These are phyloP conservation scores for Nannobrachium achirus DNA, from an alignment of 2,113 vertebrate genomes.

Conservation along the genomic window DNA sequence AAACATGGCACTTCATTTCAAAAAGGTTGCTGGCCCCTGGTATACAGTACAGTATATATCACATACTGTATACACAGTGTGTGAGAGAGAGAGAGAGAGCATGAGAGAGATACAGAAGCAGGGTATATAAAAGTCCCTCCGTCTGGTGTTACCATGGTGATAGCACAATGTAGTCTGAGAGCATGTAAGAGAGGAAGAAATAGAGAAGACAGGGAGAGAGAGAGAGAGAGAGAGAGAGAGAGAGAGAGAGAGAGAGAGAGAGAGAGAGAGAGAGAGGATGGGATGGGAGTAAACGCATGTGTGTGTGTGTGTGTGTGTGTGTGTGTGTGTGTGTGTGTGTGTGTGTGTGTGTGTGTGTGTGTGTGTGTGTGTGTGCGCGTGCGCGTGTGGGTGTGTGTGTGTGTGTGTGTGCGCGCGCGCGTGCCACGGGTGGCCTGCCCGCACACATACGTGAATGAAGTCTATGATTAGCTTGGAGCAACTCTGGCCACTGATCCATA, in stretches of 20 bases:
- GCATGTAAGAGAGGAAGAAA: constrained; percentile 8
- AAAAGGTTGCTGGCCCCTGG: no score
- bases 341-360: constrained; percentile 24
- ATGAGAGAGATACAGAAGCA: constrained; percentile 59
- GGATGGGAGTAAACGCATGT: constrained; percentile 6
- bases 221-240: background rate
- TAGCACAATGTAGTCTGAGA: constrained; percentile 50
- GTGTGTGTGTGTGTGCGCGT: constrained; percentile 39
- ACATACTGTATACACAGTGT: no score
- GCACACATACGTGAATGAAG: constrained; percentile 21
- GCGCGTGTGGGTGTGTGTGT: constrained; percentile 15
- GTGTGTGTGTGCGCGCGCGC: background rate
- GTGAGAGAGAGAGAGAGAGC: constrained; percentile 24
- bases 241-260: background rate
- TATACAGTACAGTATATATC: no score
- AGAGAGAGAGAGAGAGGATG: no score
- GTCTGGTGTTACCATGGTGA: constrained; percentile 76
- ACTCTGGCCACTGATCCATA: constrained; percentile 60
- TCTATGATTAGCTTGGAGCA: constrained; percentile 63
- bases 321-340: constrained; percentile 25
- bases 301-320: constrained; percentile 25
- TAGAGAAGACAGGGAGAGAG: background rate
- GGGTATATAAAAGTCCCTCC: constrained; percentile 63
- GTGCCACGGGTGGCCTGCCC: no score
- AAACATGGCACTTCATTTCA: no score